Evolutionary conservation across 92 coral and sea anemone genomes (phyloP), one percentile per base, ranked within the genome.

Genomic region (Desmophyllum pertusum): DNA sequence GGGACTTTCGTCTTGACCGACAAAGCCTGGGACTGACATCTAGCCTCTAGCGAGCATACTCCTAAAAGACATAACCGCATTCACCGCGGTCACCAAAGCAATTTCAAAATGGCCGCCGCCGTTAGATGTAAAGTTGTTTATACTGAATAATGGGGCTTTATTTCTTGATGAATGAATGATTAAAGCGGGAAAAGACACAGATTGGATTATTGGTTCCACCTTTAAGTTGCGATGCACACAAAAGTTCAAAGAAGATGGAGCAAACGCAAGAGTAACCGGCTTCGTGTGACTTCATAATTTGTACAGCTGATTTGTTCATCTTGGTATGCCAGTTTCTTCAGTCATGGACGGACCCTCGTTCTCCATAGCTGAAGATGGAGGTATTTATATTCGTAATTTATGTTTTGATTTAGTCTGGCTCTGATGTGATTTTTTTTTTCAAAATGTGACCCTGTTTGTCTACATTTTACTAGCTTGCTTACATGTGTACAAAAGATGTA

Each of bases 261-360:
- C 48, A 61, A 40, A 79, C 40, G 23, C 41, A 46, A 65, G 40
- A 27, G 63, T 30, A 30, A n/a, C 43, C 48, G 43, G 75, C 41
- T 43, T 43, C 62, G 18, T 31, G 41, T 64, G 36, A 11, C 52
- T 35, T 52, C 45, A 8, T 18, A 27, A 63, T 31, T 13, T 11
- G 35, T 25, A 39, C 70, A 50, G 85, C 77, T 70, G 68, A 70
- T 68, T 48, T 30, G 50, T 69, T 41, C 25, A 13, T 40, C 70
- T 59, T 53, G 85, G 78, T 46, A 81, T 81, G 85, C 77, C 85
- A 69, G 77, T 81, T 29, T 51, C 78, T 37, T 70, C 70, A 50
- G 43, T 40, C 77, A 81, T 81, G 85, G 85, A 81, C 37, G 85
- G 85, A 51, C 85, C 78, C 41, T 39, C 85, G 48, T 69, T 81